A percentile compares a stretch with the other conserved stretches of the same genome.
Conservation (phyloP, 2,888 invertebrate species). For the Cabera pusaria region DNA sequence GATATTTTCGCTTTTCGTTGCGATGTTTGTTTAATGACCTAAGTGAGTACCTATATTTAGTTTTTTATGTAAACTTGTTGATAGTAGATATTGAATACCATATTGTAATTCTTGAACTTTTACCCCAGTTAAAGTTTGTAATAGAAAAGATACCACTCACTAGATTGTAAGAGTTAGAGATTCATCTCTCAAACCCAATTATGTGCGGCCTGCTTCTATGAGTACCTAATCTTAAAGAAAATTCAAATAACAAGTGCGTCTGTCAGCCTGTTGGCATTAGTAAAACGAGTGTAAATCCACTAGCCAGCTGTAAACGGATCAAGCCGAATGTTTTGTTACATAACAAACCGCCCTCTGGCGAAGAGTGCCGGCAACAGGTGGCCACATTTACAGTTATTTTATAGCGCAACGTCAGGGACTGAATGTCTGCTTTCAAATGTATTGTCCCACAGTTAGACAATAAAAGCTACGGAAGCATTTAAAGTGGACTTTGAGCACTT, state of each 20-base stretch:
- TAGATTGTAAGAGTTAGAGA: no score
- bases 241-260: conserved; percentile 5
- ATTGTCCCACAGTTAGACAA: conserved; percentile 14
- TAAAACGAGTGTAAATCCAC: conserved; percentile 34
- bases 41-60: no score
- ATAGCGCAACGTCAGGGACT: conserved; percentile 40
- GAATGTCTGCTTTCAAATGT: conserved; percentile 29
- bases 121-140: no score
- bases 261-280: conserved; percentile 15
- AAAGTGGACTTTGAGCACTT: conserved; percentile 4
- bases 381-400: conserved; percentile 60
- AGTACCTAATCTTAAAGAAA: no score
- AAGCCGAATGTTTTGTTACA: conserved; percentile 52
- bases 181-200: no score
- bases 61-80: no score
- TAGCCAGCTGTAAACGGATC: conserved; percentile 37
- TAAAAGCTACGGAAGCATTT: conserved; percentile 7
- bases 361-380: conserved; percentile 60
- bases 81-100: no score
- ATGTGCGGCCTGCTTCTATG: no score
- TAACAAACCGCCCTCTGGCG: conserved; percentile 37
- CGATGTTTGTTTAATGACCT: no score
- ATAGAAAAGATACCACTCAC: no score
- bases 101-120: no score
- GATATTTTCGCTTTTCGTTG: no score